Conservation (phyloP, 37 sponge, comb jelly and placozoan genomes). For the Geodia barretti region DNA sequence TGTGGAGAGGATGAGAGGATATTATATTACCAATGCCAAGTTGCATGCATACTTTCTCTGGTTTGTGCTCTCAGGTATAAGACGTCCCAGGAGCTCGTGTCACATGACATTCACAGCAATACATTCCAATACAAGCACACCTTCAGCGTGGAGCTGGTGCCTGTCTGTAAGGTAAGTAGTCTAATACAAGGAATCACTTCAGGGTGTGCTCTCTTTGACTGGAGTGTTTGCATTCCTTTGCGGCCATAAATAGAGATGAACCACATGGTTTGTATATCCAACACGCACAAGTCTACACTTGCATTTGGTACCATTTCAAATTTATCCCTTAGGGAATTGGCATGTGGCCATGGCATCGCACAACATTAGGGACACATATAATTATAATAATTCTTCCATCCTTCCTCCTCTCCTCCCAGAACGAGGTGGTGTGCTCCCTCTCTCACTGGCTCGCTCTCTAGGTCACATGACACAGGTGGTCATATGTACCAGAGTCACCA, state of each 20-base stretch:
- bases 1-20: too few relatives aligned
- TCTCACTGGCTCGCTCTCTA: conserved; percentile 69
- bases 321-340: not conserved
- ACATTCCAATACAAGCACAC: conserved; percentile 96
- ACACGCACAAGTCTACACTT: too few relatives aligned
- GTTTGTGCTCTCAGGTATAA: conserved; percentile 61
- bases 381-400: too few relatives aligned
- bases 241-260: too few relatives aligned
- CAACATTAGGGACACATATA: too few relatives aligned
- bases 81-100: conserved; percentile 92
- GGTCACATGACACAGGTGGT: conserved; percentile 85
- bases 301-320: not conserved
- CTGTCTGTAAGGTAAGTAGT: conserved; percentile 72
- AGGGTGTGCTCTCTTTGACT: too few relatives aligned
- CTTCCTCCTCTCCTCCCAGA: conserved; percentile 35
- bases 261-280: too few relatives aligned
- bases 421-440: conserved; percentile 89
- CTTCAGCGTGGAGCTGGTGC: conserved; percentile 94
- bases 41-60: too few relatives aligned
- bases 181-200: too few relatives aligned
- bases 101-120: conserved; percentile 95
- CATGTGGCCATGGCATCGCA: not conserved
- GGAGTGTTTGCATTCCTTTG: too few relatives aligned
- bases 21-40: too few relatives aligned
- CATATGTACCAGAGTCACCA: conserved; percentile 73